A percentile compares a stretch with the other conserved stretches of the same genome.
Evolutionary conservation across 2,888 invertebrate genomes (phyloP).

Genomic region (Synergus japonicus): DNA sequence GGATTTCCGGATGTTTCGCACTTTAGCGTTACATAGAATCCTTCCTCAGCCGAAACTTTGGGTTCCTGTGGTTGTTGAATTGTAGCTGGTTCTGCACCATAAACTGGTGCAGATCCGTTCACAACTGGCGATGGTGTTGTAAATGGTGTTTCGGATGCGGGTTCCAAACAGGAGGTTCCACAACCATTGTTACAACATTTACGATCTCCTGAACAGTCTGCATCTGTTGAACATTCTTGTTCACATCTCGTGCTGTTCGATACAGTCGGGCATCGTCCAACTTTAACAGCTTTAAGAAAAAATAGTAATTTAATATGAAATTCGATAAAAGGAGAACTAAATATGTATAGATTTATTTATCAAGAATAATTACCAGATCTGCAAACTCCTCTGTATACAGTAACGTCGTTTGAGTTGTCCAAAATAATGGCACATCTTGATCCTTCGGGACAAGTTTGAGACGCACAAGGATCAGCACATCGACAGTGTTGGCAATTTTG

Average conservation of each 20-base stretch:
- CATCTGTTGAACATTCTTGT: constrained; percentile 87
- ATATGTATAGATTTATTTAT: constrained; percentile 9
- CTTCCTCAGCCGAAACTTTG: constrained; percentile 84
- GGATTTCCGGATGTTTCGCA: constrained; percentile 90
- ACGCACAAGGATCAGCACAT: constrained; percentile 87
- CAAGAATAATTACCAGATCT: constrained; percentile 80
- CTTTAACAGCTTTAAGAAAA: constrained; percentile 81
- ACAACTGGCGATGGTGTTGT: constrained; percentile 67
- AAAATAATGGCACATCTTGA: constrained; percentile 84
- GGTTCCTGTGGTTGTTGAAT: constrained; percentile 79
- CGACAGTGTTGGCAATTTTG: constrained; percentile 86
- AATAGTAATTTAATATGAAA: not conserved
- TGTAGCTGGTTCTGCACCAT: constrained; percentile 65
- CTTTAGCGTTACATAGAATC: constrained; percentile 85
- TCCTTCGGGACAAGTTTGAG: constrained; percentile 81
- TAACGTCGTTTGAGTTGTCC: constrained; percentile 70
- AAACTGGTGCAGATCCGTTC: constrained; percentile 58
- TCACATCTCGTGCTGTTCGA: constrained; percentile 80
- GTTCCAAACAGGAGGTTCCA: constrained; percentile 84
- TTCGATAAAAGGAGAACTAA: not conserved
- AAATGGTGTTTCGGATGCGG: constrained; percentile 77
- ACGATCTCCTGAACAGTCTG: constrained; percentile 87
- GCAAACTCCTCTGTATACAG: constrained; percentile 82
- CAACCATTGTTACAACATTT: constrained; percentile 93
- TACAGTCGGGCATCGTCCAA: constrained; percentile 82